Conservation (phyloP, 2,888 invertebrate genomes). For the Bursaphelenchus okinawaensis region DNA sequence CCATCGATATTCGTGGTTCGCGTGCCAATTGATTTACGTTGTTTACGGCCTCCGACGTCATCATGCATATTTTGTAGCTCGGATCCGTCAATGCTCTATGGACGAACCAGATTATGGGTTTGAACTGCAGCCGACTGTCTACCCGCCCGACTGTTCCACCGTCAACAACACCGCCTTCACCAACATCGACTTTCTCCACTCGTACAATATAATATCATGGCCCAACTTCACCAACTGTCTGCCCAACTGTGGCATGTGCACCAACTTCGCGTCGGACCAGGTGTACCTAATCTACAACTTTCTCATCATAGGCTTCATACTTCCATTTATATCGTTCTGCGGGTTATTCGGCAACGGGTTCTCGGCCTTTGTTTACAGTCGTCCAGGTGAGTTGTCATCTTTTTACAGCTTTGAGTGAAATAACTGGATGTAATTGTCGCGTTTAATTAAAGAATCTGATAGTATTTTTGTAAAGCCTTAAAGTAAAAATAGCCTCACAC, state of each 20-base stretch:
- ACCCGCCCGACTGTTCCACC: conserved; percentile 16
- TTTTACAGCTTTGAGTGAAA: not conserved
- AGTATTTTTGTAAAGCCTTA: conserved; percentile 1
- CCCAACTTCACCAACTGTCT: conserved; percentile 42
- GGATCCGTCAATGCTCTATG: not conserved
- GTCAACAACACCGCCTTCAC: conserved; percentile 15
- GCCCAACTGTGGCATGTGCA: conserved; percentile 39
- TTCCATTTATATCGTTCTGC: conserved; percentile 50
- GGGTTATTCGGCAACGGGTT: conserved; percentile 53
- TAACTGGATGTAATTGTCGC: too few species aligned
- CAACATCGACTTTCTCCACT: conserved; percentile 24
- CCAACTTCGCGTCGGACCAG: conserved; percentile 22
- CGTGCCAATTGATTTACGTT: not conserved
- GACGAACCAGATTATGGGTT: conserved; percentile 15
- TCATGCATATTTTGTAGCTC: too few species aligned
- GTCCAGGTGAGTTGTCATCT: conserved; percentile 35
- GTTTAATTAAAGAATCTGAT: too few species aligned
- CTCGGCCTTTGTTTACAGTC: conserved; percentile 53
- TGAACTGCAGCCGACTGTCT: conserved; percentile 20
- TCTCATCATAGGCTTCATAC: conserved; percentile 47
- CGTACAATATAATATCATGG: conserved; percentile 29
- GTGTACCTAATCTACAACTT: conserved; percentile 43
- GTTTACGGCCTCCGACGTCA: too few species aligned
- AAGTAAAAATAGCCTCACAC: not conserved
- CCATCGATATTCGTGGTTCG: too few species aligned